Evolutionary conservation across 1,140 invertebrate genomes (phyloP).

Genomic region (Copidosoma floridanum): DNA sequence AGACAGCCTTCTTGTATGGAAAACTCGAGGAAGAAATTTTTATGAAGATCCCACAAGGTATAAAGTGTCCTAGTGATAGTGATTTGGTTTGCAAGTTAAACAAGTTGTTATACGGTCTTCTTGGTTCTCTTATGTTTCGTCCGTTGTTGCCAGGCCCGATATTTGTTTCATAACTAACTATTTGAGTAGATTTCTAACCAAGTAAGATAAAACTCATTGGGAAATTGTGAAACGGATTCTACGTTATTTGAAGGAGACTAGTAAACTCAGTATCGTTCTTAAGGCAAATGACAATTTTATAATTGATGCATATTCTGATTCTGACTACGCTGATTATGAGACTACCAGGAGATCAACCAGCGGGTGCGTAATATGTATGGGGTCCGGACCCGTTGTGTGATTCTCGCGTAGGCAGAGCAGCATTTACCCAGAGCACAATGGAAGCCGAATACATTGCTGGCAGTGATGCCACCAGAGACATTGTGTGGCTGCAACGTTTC

Average conservation of each 20-base stretch:
- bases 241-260: not conserved
- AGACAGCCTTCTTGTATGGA: conserved; percentile 34
- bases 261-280: not conserved
- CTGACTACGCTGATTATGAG: conserved; percentile 41
- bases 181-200: not conserved
- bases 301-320: conserved; percentile 27
- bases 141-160: not conserved
- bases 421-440: conserved; percentile 32
- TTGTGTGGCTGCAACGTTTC: conserved; percentile 23
- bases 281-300: not conserved
- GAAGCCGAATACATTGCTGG: conserved; percentile 40
- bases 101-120: too few species aligned
- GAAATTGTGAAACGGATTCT: not conserved
- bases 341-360: conserved; percentile 35
- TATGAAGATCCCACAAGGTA: conserved; percentile 46
- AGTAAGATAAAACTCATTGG: not conserved
- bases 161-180: not conserved
- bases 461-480: conserved; percentile 27
- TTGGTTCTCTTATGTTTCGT: not conserved
- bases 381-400: conserved; percentile 38
- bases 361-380: conserved; percentile 39
- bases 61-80: too few species aligned
- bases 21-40: conserved; percentile 44
- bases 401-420: conserved; percentile 31
- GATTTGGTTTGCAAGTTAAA: too few species aligned